phyloP scores from a whole-genome alignment of 2,888 invertebrate species.

The Dexiosoma caninum region DNA sequence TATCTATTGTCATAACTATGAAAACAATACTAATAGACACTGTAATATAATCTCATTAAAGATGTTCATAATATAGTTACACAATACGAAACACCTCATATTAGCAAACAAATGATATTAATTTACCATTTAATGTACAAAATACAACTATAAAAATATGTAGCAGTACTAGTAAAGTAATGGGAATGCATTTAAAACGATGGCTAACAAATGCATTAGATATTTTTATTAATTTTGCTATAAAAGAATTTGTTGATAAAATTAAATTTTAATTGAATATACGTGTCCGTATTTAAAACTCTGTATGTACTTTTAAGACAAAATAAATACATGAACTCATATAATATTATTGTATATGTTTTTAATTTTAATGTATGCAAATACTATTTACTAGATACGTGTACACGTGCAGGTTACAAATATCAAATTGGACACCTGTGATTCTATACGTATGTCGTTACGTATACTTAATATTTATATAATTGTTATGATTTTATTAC shows the following conservation, averaged over 20 bases:
- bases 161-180: not conserved
- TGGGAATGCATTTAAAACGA: not conserved
- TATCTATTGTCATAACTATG: too few relatives aligned
- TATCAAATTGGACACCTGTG: not conserved
- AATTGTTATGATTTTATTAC: conserved; percentile 12
- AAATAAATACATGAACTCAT: too few relatives aligned
- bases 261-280: not conserved
- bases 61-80: conserved; percentile 14
- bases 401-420: not conserved
- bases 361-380: not conserved
- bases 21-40: too few relatives aligned
- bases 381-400: too few relatives aligned
- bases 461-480: conserved; percentile 40
- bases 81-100: conserved; percentile 22
- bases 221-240: not conserved
- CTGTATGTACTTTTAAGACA: not conserved
- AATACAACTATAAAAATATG: not conserved
- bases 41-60: not conserved
- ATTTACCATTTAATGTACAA: not conserved
- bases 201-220: not conserved
- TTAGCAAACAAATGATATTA: conserved; percentile 29
- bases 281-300: not conserved
- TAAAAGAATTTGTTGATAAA: not conserved
- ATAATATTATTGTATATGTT: too few relatives aligned
- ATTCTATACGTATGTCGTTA: too few relatives aligned